Evolutionary conservation across 2,113 vertebrate species (phyloP).

Genomic region (Tursiops truncatus): DNA sequence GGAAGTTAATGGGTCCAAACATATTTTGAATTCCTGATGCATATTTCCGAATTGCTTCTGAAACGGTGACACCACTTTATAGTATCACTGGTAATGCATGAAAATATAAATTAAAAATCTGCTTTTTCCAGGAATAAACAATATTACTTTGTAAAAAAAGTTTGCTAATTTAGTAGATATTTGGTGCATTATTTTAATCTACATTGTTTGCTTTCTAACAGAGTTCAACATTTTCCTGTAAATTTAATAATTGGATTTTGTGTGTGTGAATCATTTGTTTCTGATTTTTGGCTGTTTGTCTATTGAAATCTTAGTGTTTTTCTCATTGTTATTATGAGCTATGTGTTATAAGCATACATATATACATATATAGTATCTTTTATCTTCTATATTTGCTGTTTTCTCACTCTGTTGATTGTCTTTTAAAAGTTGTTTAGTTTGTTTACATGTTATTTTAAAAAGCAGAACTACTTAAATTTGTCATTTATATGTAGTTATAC

Average conservation of each 20-base stretch:
- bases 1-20: constrained; percentile 5
- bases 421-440: not conserved
- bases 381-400: not conserved
- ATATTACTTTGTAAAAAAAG: not conserved
- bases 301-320: not conserved
- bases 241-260: not conserved
- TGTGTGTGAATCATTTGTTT: not conserved
- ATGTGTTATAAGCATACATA: not conserved
- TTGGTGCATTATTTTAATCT: not conserved
- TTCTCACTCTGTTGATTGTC: not conserved
- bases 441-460: not conserved
- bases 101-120: constrained; percentile 9
- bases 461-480: not conserved
- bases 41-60: constrained; percentile 13
- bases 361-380: not conserved
- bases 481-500: not conserved
- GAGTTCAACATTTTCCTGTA: not conserved
- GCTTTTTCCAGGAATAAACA: not conserved
- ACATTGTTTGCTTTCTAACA: not conserved
- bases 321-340: not conserved
- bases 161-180: not conserved
- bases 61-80: not conserved
- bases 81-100: not conserved
- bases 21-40: constrained; percentile 11
- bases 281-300: not conserved